These are phyloP conservation scores for Opisthograptis luteolata DNA, from an alignment of 2,888 invertebrate genomes.

Conservation along the genomic window DNA sequence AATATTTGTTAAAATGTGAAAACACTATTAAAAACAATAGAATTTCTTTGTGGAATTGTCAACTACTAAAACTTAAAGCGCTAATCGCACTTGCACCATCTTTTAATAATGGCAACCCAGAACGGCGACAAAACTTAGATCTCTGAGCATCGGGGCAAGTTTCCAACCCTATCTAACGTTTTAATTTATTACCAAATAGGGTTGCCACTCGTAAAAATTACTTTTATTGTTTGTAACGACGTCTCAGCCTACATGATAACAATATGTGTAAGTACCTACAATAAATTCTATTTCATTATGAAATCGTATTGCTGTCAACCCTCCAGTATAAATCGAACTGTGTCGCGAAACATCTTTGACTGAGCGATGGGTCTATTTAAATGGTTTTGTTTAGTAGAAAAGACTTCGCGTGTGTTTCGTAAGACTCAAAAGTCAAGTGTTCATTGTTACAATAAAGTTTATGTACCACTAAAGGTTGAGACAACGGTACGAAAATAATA, in stretches of 20 bases:
- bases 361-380: constrained; percentile 28
- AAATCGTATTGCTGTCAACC: constrained; percentile 44
- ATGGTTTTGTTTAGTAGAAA: constrained; percentile 39
- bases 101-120: constrained; percentile 45
- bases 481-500: constrained; percentile 58
- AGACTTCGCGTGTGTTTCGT: constrained; percentile 61
- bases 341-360: constrained; percentile 9
- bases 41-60: constrained; percentile 9
- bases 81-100: neutral
- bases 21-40: too few relatives aligned
- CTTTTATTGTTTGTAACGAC: constrained; percentile 84
- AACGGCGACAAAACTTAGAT: constrained; percentile 69
- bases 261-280: constrained; percentile 72
- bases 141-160: constrained; percentile 74
- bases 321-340: constrained; percentile 49
- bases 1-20: too few relatives aligned
- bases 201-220: constrained; percentile 82
- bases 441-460: constrained; percentile 65
- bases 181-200: constrained; percentile 82
- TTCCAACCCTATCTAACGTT: constrained; percentile 75
- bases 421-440: constrained; percentile 72
- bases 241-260: constrained; percentile 82
- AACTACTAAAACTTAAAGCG: neutral
- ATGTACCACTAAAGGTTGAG: constrained; percentile 72
- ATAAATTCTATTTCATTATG: constrained; percentile 72